Base-by-base conservation (phyloP, 2,888 invertebrate genomes). In the Agrypnus murinus region DNA sequence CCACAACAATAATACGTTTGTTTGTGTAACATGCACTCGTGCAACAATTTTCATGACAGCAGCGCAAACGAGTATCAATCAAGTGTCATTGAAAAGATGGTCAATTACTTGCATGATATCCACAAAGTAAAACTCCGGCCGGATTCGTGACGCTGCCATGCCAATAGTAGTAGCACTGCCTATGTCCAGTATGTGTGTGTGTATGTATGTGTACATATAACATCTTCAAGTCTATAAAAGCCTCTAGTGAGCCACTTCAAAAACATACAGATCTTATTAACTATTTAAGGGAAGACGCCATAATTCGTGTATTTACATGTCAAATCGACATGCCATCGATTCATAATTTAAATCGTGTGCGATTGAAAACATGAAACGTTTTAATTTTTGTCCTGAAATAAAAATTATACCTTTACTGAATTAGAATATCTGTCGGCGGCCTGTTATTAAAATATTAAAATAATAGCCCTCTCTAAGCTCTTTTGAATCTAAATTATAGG, bases 261-360 rank as follows among this genome's bases (percentile, higher is more conserved):
- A 65, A 71, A 69, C 69, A 69, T 58, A 50, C 48, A 48, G 40
- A 31, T 17, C 57, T 69, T 59, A 53, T 75, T 72, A 73, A 73
- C 55, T 69, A 75, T 75, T 75, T 63, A 75, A 72, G 53, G 63
- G 58, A 58, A 66, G 66, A 65, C 65, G 65, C 70, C 71, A 62
- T 75, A 75, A 75, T 75, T 75, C 48, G 73, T 65, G 71, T 75
- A 75, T 75, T 75, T 75, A 75, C 75, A 66, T 70, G 69, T 73
- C 73, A 67, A 72, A 72, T 65, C 40, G 72, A 72, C 73, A 74
- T 75, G 75, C 75, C 62, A 74, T 72, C 64, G 38, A 58, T 74
- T 55, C 67, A 74, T 74, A 71, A 74, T 74, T 74, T 60, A 74
- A 67, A 43, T 50, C 17, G 65, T 65, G 50, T 36, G 69, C 65